Base-by-base conservation (phyloP, 2,888 invertebrate genomes). In the Caenorhabditis sp. region DNA sequence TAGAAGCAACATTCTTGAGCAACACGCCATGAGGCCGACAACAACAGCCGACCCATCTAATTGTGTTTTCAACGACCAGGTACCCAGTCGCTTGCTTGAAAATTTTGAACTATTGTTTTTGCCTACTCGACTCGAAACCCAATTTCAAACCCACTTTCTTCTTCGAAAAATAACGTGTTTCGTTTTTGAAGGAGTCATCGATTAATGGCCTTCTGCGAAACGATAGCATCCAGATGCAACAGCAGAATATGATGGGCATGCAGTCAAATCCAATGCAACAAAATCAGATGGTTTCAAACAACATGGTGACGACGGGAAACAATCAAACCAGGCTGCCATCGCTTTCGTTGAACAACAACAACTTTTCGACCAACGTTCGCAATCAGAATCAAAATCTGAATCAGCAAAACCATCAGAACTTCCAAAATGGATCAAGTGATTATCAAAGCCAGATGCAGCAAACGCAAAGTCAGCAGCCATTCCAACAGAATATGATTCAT, bases 41-140 rank as follows among this genome's bases (percentile, higher is more conserved):
- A 76, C 67, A 76, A 76, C 76, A 76, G 76, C 61, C 76, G 76
- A 76, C 76, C 67, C 76, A 61, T 60, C 76, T 61, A 76, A 76
- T 76, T 67, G 67, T 76, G 76, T 76, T 76, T 67, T 76, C 76
- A 67, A 76, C 76, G 76, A 76, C 60, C 76, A 76, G 76, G 76
- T 76, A 76, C 67, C 67, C 61, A 53, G 76, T 67, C 67, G 20
- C 60, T 18, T 13, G 67, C 76, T 61, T 61, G 76, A 76, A 76
- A 65, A 44, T 44, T 61, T 67, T 76, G 67, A 76, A 44, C 76
- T 77, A 64, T 69, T 77, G 56, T 77, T 64, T 62, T 69, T 53
- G 62, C 69, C 68, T 56, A 62, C 69, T 53, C 64, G 58, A 50
- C 22, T 61, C 26, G 13, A 40, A 40, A 44, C 44, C 58, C 44